Conservation (phyloP, 1,140 invertebrate genomes). For the Drosophila tropicalis region DNA sequence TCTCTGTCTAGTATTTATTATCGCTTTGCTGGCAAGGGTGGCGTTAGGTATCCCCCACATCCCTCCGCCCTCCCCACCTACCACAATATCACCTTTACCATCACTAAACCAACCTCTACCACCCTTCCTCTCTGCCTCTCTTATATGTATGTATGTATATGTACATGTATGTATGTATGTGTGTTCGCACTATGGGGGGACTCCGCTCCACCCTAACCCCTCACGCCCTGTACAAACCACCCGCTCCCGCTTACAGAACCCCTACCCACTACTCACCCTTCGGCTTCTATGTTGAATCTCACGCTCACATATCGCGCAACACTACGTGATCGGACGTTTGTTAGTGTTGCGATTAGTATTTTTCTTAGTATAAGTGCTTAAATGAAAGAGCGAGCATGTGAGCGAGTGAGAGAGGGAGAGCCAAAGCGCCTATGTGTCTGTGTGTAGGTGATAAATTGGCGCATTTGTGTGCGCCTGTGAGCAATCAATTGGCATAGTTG, state of each 20-base stretch:
- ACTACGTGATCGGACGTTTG: constrained; percentile 51
- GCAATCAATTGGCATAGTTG: constrained; percentile 70
- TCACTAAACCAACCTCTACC: constrained; percentile 21
- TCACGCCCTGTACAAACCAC: constrained; percentile 3
- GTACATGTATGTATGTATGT: not conserved
- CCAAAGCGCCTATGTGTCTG: constrained; percentile 27
- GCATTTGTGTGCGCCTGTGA: constrained; percentile 53
- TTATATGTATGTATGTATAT: constrained; percentile 18
- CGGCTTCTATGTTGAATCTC: constrained; percentile 40
- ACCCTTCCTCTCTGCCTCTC: constrained; percentile 18
- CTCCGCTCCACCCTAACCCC: not conserved
- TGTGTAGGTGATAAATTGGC: constrained; percentile 76
- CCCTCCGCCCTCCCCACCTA: constrained; percentile 14
- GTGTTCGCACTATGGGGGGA: not conserved
- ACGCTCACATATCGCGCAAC: constrained; percentile 52
- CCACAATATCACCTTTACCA: not conserved
- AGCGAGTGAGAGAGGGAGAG: constrained; percentile 49
- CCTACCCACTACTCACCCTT: not conserved
- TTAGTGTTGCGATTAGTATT: constrained; percentile 60
- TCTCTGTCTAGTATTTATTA: constrained; percentile 53
- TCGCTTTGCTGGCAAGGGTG: constrained; percentile 73
- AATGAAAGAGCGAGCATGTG: constrained; percentile 15
- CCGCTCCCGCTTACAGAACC: constrained; percentile 7
- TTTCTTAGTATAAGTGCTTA: constrained; percentile 33
- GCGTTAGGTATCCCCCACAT: constrained; percentile 58